Evolutionary conservation across 2,888 invertebrate genomes (phyloP), one percentile per base, ranked within the genome.

Genomic region (Tinea pellionella): DNA sequence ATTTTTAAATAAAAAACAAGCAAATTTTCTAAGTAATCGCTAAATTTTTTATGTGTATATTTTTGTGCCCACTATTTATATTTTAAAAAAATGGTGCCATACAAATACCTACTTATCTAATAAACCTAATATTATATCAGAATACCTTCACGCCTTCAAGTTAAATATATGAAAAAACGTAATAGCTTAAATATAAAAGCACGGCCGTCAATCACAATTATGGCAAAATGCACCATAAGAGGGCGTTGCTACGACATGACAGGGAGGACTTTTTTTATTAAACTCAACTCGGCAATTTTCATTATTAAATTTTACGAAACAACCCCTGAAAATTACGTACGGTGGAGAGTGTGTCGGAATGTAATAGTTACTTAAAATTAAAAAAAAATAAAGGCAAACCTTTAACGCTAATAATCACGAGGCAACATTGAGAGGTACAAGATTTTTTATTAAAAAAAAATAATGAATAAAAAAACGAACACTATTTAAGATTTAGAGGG

Each of bases 161-260:
- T 53, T 9, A 53, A 53, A 53, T n/a, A 15, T 47, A 47, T 24
- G 24, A 24, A 47, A 53, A 53, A 12, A 15, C 32, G 57, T 16
- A n/a, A 55, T 29, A 19, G 24, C 29, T 55, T 18, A 55, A 55
- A 55, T 19, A 19, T 32, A 30, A 57, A 57, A 57, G 57, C 24
- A 57, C 59, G 41, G 41, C 59, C 59, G 59, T 59, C 59, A 43
- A 59, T 59, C 59, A 59, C 59, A 59, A 59, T 59, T 59, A 59
- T 47, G 15, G 30, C 15, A 57, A 57, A 59, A 59, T 18, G 43
- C 2, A 43, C 16, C 59, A 42, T 8, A 8, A 43, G 42, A 47
- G 59, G 59, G 59, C 47, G 59, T 59, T 47, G 59, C 59, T 43
- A 47, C 24, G 47, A 47, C 24, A 47, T n/a, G 47, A 47, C 24